phyloP scores from a whole-genome alignment of 2,797 vertebrate species.

The Pseudomugil gertrudae region DNA sequence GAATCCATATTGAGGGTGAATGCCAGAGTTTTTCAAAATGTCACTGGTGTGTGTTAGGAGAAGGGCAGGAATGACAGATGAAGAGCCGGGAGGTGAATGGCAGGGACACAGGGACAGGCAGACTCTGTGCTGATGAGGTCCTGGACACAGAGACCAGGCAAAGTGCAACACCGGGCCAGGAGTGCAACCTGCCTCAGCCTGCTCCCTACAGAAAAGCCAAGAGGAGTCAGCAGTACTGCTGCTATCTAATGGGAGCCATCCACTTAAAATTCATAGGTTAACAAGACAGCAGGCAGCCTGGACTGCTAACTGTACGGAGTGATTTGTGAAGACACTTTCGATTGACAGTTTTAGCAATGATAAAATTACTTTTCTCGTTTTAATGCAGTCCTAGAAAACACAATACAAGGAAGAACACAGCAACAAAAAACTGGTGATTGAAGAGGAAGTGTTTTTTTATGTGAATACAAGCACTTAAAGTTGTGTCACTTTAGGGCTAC shows the following conservation, averaged over 20 bases:
- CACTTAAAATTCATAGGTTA: constrained; percentile 72
- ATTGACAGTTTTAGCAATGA: constrained; percentile 51
- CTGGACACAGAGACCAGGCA: constrained; percentile 71
- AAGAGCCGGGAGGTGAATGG: constrained; percentile 77
- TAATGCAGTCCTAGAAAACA: constrained; percentile 41
- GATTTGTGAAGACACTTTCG: constrained; percentile 62
- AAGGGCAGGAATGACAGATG: constrained; percentile 85
- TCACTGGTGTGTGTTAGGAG: constrained; percentile 83
- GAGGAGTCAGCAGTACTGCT: constrained; percentile 60
- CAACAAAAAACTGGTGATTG: constrained; percentile 53
- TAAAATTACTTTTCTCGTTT: constrained; percentile 54
- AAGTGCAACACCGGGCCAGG: constrained; percentile 61
- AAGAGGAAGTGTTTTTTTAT: constrained; percentile 38
- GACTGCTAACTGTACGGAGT: constrained; percentile 56
- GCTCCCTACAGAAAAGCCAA: constrained; percentile 64
- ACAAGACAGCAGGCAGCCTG: constrained; percentile 63
- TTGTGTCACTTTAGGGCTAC: constrained; percentile 66
- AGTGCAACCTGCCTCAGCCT: constrained; percentile 64
- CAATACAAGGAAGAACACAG: constrained; percentile 48
- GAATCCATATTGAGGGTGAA: constrained; percentile 86
- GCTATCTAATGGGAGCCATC: constrained; percentile 60
- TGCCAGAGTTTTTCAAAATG: constrained; percentile 86
- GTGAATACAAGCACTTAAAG: constrained; percentile 64
- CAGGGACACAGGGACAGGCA: constrained; percentile 66
- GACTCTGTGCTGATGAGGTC: constrained; percentile 78